Conservation (phyloP, 2,888 invertebrate genomes). For the Gnatocerus cornutus region DNA sequence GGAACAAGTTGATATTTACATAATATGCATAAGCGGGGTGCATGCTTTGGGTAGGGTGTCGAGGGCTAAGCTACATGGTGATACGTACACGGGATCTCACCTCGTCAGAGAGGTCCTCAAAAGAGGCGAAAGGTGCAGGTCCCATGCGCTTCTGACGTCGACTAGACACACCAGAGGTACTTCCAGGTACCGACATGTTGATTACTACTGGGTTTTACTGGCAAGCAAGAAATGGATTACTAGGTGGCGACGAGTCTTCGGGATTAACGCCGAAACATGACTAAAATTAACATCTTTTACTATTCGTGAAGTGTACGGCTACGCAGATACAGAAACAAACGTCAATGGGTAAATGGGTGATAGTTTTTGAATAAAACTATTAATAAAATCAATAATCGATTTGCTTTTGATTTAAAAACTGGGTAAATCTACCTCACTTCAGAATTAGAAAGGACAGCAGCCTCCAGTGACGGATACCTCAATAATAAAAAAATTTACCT, state of each 20-base stretch:
- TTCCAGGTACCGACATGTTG: slow-evolving; percentile 65
- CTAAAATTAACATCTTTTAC: slow-evolving; percentile 14
- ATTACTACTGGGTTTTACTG: slow-evolving; percentile 63
- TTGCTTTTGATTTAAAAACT: slow-evolving; percentile 39
- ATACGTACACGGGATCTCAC: slow-evolving; percentile 79
- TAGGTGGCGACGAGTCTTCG: slow-evolving; percentile 27
- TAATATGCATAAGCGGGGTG: slow-evolving; percentile 24
- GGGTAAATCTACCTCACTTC: slow-evolving; percentile 16
- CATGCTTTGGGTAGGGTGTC: slow-evolving; percentile 55
- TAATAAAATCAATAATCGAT: slow-evolving; percentile 47
- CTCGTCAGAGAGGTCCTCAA: slow-evolving; percentile 92
- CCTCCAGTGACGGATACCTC: neutral
- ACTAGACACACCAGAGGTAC: slow-evolving; percentile 58
- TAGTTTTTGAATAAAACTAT: slow-evolving; percentile 33
- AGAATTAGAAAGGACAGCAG: slow-evolving; percentile 14
- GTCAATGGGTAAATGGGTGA: slow-evolving; percentile 26
- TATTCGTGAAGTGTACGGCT: neutral
- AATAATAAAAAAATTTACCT: slow-evolving; percentile 38
- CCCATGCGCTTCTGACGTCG: slow-evolving; percentile 85
- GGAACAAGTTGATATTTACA: neutral
- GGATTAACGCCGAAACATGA: slow-evolving; percentile 32
- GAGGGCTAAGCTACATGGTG: slow-evolving; percentile 66
- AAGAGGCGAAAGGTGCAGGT: slow-evolving; percentile 94
- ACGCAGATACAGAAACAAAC: neutral
- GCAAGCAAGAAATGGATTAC: slow-evolving; percentile 59